These are phyloP conservation scores for Cuniculus paca DNA, from an alignment of 2,797 vertebrate genomes.

Conservation along the genomic window DNA sequence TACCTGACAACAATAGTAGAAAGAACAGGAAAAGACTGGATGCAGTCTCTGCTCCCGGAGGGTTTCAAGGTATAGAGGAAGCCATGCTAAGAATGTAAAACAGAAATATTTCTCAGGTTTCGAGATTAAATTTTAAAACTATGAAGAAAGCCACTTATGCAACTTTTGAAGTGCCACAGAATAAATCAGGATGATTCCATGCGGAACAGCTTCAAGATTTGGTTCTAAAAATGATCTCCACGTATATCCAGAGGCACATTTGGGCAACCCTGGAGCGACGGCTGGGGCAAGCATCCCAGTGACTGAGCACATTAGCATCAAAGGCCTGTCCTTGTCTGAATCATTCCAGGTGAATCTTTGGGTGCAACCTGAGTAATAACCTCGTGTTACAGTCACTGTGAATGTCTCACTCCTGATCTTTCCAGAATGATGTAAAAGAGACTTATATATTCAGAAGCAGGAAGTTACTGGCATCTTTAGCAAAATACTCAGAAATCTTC, in stretches of 20 bases:
- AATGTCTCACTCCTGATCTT: neutral
- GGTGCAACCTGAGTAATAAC: slow-evolving; percentile 25
- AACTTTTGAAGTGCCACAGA: neutral
- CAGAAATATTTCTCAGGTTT: neutral
- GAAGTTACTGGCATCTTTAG: neutral
- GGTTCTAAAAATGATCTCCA: neutral
- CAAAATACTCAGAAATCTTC: neutral
- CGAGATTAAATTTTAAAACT: neutral
- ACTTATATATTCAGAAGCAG: neutral
- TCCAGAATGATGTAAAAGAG: slow-evolving; percentile 15
- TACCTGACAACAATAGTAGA: neutral
- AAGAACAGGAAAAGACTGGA: neutral
- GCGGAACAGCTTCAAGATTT: neutral
- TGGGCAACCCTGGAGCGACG: neutral
- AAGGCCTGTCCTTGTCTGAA: neutral
- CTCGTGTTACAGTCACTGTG: neutral
- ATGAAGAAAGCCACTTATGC: neutral
- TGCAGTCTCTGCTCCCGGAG: neutral
- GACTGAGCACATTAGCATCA: neutral
- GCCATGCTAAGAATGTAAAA: neutral
- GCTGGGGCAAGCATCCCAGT: neutral
- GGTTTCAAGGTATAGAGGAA: neutral
- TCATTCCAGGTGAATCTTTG: slow-evolving; percentile 43
- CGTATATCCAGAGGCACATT: neutral
- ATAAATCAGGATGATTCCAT: neutral